Evolutionary conservation across 2,113 vertebrate species (phyloP).

Genomic region (Procavia capensis): DNA sequence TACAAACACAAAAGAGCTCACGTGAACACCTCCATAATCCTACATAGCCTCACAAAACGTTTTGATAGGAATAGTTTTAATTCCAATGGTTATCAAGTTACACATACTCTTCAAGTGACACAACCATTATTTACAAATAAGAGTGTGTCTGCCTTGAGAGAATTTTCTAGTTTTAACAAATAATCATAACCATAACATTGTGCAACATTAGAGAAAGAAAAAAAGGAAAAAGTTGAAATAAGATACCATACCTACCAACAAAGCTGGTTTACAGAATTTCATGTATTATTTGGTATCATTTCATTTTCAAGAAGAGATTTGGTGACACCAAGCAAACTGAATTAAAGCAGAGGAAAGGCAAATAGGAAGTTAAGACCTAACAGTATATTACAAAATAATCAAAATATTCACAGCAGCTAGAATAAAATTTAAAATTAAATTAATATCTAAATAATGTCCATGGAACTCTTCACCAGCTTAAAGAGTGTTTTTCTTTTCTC

Average conservation of each 20-base stretch:
- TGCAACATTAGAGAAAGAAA: constrained; percentile 38
- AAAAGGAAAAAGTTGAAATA: too few species aligned
- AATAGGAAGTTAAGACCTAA: constrained; percentile 32
- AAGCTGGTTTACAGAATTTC: not conserved
- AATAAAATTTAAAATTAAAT: constrained; percentile 23
- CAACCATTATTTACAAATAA: constrained; percentile 56
- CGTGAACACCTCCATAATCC: constrained; percentile 14
- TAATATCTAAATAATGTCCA: not conserved
- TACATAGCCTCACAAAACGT: not conserved
- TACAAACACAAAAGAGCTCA: not conserved
- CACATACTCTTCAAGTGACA: constrained; percentile 69
- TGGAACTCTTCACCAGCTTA: not conserved
- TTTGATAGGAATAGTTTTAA: constrained; percentile 66
- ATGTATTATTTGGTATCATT: not conserved
- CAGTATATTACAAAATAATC: constrained; percentile 18
- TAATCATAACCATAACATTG: constrained; percentile 63
- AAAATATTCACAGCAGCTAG: not conserved
- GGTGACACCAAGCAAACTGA: not conserved
- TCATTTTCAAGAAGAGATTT: not conserved
- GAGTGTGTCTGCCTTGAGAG: constrained; percentile 63
- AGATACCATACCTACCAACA: not conserved
- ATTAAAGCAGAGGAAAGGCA: not conserved
- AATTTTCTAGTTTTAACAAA: constrained; percentile 63
- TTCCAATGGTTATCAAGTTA: constrained; percentile 60
- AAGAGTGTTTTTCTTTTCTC: not conserved